Percentiles rank a stretch among this genome's conserved stretches.
phyloP scores from a whole-genome alignment of 1,140 invertebrate species.

The Zaprionus davidi region DNA sequence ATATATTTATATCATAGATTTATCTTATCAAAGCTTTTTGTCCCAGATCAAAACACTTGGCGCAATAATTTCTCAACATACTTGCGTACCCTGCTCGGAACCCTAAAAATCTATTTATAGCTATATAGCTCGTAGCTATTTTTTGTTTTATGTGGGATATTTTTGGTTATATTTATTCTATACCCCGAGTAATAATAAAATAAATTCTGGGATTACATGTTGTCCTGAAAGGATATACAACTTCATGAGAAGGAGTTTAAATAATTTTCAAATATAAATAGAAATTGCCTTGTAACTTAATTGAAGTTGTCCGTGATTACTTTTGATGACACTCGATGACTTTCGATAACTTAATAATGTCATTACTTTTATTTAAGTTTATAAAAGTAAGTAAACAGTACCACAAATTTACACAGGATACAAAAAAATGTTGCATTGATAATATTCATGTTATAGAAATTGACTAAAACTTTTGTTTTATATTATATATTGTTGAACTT shows the following conservation, averaged over 20 bases:
- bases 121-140: conserved; percentile 33
- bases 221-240: not conserved
- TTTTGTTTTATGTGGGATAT: conserved; percentile 23
- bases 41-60: not conserved
- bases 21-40: conserved; percentile 6
- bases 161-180: conserved; percentile 15
- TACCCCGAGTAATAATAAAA: not conserved
- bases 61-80: conserved; percentile 6
- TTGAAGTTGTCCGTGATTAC: not conserved
- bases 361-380: not conserved
- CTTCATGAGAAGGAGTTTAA: not conserved
- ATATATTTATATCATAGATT: conserved; percentile 14
- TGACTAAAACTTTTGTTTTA: not conserved
- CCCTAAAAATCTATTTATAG: conserved; percentile 43
- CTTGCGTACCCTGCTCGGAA: conserved; percentile 16
- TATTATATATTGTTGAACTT: conserved; percentile 78
- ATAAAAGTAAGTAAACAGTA: not conserved
- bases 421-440: not conserved
- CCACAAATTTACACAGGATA: not conserved
- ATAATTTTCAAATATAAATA: not conserved
- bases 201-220: not conserved
- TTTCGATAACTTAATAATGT: not conserved
- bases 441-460: not conserved
- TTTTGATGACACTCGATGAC: not conserved
- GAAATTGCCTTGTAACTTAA: not conserved